A percentile compares a stretch with the other conserved stretches of the same genome.
These are phyloP conservation scores for Linurgus olivaceus DNA, from an alignment of 2,797 vertebrate genomes.

Conservation along the genomic window DNA sequence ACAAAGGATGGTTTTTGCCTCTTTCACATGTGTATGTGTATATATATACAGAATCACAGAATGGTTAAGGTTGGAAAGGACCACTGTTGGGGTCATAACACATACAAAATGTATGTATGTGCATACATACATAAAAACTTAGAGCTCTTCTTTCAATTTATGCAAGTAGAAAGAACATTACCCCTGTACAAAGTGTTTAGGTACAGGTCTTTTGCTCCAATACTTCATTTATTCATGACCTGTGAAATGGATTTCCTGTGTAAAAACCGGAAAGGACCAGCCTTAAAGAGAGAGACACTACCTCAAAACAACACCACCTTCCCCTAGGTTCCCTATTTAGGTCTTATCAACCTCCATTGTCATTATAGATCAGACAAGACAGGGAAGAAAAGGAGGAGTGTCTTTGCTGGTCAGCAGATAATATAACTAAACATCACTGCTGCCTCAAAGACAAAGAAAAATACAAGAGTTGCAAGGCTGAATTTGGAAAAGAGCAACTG, in stretches of 20 bases:
- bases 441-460: background rate
- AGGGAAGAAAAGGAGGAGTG: background rate
- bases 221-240: background rate
- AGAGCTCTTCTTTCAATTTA: background rate
- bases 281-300: background rate
- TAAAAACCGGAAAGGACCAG: background rate
- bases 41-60: background rate
- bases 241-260: fast-evolving
- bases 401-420: background rate
- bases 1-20: background rate
- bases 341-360: background rate
- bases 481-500: background rate
- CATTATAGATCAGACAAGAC: background rate
- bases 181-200: background rate
- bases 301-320: background rate
- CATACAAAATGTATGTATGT: background rate
- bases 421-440: background rate
- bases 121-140: background rate
- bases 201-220: background rate
- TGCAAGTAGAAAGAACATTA: background rate
- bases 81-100: background rate
- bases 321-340: background rate
- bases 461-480: background rate
- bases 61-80: background rate
- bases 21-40: background rate